These are phyloP conservation scores for Periophthalmus magnuspinnatus DNA, from an alignment of 2,797 vertebrate species.

Conservation along the genomic window DNA sequence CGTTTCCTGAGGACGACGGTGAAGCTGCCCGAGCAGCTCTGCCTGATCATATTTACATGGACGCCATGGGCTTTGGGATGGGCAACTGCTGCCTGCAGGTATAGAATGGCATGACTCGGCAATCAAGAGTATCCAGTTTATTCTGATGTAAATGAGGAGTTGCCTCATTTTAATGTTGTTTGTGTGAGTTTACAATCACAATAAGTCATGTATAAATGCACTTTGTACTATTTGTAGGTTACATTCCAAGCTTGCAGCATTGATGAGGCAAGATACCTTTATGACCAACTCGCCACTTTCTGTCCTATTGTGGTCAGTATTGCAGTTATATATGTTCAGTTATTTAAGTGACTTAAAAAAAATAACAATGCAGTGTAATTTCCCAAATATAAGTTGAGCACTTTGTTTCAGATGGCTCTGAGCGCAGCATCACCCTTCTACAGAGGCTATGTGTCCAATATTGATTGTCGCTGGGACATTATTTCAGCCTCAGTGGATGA, in stretches of 20 bases:
- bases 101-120: conserved; percentile 10
- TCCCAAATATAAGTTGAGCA: background rate
- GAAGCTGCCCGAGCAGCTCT: conserved; percentile 85
- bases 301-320: conserved; percentile 96
- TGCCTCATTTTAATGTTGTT: conserved; percentile 8
- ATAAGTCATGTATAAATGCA: conserved; percentile 63
- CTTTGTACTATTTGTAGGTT: conserved; percentile 80
- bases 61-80: conserved; percentile 99
- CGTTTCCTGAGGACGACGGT: conserved; percentile 87
- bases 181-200: conserved; percentile 13
- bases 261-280: conserved; percentile 94
- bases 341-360: conserved; percentile 4
- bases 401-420: conserved; percentile 88
- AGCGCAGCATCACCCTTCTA: conserved; percentile 97
- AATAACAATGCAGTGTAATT: background rate
- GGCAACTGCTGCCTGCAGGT: conserved; percentile 99
- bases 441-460: conserved; percentile 93
- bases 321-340: background rate
- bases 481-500: conserved; percentile 98
- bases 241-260: conserved; percentile 99
- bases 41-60: conserved; percentile 96
- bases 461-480: conserved; percentile 97
- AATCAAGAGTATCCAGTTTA: background rate
- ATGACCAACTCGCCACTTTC: conserved; percentile 97
- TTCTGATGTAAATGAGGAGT: background rate